Conservation (phyloP, 1,140 invertebrate species). For the Drosophila kurseongensis region DNA sequence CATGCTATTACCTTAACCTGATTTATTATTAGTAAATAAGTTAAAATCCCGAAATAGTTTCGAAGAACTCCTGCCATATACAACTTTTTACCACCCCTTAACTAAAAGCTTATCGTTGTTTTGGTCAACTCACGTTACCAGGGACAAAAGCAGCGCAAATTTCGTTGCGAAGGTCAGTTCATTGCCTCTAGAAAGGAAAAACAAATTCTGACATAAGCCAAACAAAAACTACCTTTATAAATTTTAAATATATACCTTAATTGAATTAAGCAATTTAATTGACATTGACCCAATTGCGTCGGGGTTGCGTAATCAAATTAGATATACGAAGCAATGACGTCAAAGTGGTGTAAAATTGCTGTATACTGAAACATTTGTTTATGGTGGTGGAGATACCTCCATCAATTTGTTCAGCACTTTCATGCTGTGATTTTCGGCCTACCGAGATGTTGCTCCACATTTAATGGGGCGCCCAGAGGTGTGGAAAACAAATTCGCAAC, state of each 20-base stretch:
- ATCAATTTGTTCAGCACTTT: constrained; percentile 62
- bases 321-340: constrained; percentile 48
- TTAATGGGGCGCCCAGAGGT: constrained; percentile 53
- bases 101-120: constrained; percentile 37
- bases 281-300: constrained; percentile 70
- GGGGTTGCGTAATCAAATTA: constrained; percentile 65
- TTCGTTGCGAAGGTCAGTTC: constrained; percentile 54
- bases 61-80: constrained; percentile 10
- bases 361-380: constrained; percentile 29
- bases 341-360: constrained; percentile 17
- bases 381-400: constrained; percentile 18
- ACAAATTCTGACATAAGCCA: constrained; percentile 2
- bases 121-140: constrained; percentile 12
- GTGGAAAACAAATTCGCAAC: constrained; percentile 72
- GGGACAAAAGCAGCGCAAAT: constrained; percentile 29
- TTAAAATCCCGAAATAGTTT: neutral
- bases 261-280: constrained; percentile 59
- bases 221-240: neutral
- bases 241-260: constrained; percentile 21
- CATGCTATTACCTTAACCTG: neutral
- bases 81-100: neutral
- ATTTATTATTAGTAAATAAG: constrained; percentile 14
- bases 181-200: neutral
- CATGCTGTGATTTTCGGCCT: constrained; percentile 51
- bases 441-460: constrained; percentile 68